These are phyloP conservation scores for Apis cerana DNA, from an alignment of 1,140 invertebrate species.

Conservation along the genomic window DNA sequence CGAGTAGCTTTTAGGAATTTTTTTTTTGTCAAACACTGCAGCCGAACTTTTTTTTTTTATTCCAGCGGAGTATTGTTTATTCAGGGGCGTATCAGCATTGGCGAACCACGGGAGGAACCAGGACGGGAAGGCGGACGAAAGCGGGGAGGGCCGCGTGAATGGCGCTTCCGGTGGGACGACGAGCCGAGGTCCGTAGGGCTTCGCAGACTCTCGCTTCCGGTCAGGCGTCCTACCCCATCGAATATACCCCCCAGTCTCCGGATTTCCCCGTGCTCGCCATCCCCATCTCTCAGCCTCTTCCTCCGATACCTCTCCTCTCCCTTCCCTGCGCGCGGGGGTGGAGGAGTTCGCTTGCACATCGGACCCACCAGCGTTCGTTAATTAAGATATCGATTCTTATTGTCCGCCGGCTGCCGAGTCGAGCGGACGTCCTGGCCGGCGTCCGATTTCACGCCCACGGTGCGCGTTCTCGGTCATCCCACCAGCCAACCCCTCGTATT, in stretches of 20 bases:
- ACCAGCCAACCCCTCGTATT: constrained; percentile 48
- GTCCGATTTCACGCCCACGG: constrained; percentile 68
- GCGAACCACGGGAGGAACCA: constrained; percentile 47
- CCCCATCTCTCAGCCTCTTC: constrained; percentile 18
- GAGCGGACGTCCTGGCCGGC: constrained; percentile 70
- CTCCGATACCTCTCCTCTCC: constrained; percentile 19
- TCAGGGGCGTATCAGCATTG: constrained; percentile 76
- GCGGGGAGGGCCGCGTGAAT: constrained; percentile 78
- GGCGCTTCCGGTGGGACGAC: constrained; percentile 78
- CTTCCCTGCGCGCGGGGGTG: constrained; percentile 14
- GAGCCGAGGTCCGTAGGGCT: constrained; percentile 76
- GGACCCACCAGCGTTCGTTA: constrained; percentile 71
- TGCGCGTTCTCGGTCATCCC: constrained; percentile 62
- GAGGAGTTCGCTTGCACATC: constrained; percentile 57
- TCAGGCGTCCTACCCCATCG: constrained; percentile 75
- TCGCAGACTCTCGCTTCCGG: constrained; percentile 79
- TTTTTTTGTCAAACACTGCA: constrained; percentile 44
- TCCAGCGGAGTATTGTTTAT: constrained; percentile 76
- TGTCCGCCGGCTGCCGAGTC: constrained; percentile 70
- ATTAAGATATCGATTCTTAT: constrained; percentile 82
- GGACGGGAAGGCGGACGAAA: constrained; percentile 70
- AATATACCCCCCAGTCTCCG: constrained; percentile 72
- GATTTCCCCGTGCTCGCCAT: constrained; percentile 67
- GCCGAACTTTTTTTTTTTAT: constrained; percentile 54
- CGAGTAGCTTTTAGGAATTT: constrained; percentile 58